phyloP scores from a whole-genome alignment of 2,113 vertebrate genomes.

The Panthera leo region DNA sequence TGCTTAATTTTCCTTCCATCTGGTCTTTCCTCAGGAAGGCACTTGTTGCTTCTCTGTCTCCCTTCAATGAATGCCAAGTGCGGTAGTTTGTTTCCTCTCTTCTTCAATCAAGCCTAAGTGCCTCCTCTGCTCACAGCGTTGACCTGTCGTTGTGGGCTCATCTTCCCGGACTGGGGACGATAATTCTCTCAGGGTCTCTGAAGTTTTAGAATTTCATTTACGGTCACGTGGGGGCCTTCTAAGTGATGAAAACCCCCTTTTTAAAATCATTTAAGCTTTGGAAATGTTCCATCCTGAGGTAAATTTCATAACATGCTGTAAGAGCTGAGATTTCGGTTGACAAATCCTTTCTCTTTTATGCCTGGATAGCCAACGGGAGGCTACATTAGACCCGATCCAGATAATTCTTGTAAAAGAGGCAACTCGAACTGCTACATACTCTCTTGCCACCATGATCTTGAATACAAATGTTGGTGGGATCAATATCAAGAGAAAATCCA shows the following conservation, averaged over 20 bases:
- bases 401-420: not conserved
- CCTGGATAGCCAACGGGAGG: no score
- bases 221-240: not conserved
- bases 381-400: not conserved
- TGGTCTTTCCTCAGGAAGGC: constrained; percentile 35
- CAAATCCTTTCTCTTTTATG: not conserved
- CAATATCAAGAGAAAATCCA: not conserved
- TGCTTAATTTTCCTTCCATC: constrained; percentile 52
- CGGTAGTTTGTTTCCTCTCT: not conserved
- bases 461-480: not conserved
- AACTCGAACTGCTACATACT: not conserved
- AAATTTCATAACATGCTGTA: not conserved
- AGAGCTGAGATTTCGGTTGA: not conserved
- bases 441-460: not conserved
- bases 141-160: not conserved
- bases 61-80: not conserved
- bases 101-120: rapidly evolving
- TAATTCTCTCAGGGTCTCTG: not conserved
- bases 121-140: not conserved
- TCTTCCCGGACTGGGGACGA: not conserved
- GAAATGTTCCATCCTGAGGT: not conserved
- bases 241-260: not conserved
- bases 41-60: not conserved
- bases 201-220: not conserved
- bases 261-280: not conserved